phyloP scores from a whole-genome alignment of 2,797 vertebrate genomes.

The Lacerta agilis region DNA sequence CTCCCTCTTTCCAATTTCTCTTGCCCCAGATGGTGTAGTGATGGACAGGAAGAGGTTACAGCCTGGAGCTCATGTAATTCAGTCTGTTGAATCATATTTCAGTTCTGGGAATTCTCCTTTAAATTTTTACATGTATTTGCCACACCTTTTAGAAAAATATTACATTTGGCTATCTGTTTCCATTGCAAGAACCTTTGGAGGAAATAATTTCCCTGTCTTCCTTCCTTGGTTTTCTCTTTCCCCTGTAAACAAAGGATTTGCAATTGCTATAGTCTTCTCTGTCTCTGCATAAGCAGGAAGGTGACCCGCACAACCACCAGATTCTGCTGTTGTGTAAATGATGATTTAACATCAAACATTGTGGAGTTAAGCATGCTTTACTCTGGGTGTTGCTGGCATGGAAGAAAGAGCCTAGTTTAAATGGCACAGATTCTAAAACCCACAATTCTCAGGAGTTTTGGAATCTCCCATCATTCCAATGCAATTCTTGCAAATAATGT shows the following conservation, averaged over 20 bases:
- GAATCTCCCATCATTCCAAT: background rate
- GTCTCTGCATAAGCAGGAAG: background rate
- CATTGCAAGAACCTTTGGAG: background rate
- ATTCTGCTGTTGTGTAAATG: background rate
- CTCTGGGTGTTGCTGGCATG: background rate
- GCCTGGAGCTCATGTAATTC: background rate
- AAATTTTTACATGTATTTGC: background rate
- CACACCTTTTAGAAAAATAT: slow-evolving; percentile 25
- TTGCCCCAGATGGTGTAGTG: background rate
- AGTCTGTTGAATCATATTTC: slow-evolving; percentile 12
- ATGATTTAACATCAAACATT: background rate
- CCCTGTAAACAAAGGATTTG: background rate
- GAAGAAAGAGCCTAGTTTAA: background rate
- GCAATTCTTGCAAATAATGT: background rate
- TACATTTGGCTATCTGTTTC: slow-evolving; percentile 14
- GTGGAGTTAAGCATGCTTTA: background rate
- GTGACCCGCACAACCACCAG: background rate
- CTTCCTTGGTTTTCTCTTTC: background rate
- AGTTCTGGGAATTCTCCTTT: slow-evolving; percentile 12
- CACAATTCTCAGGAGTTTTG: background rate
- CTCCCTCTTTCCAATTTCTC: background rate
- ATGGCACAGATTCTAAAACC: background rate
- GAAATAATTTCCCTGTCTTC: background rate
- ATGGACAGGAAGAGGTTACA: background rate
- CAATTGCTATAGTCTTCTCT: background rate